These are phyloP conservation scores for Peribatodes rhomboidaria DNA, from an alignment of 2,888 invertebrate species.

Conservation along the genomic window DNA sequence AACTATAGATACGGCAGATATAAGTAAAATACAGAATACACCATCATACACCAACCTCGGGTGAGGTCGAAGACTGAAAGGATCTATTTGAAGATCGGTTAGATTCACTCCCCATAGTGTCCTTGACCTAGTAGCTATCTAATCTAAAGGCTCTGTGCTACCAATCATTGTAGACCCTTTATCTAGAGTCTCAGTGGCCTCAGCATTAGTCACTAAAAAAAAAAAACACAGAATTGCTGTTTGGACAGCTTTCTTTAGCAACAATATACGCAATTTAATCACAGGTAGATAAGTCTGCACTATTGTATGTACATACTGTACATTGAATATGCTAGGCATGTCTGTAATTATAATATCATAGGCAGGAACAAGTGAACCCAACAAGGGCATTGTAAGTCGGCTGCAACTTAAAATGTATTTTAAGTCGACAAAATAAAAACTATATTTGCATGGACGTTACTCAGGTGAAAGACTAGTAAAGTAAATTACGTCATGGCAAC, in stretches of 20 bases:
- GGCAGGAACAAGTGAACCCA: slow-evolving; percentile 8
- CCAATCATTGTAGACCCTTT: no score
- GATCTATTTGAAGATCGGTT: no score
- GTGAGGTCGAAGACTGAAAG: no score
- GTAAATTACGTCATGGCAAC: slow-evolving; percentile 3
- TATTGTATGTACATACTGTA: background rate
- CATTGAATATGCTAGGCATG: slow-evolving; percentile 3
- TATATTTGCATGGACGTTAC: background rate
- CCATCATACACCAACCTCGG: no score
- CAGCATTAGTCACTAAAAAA: no score
- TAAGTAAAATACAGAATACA: no score
- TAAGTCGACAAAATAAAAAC: background rate
- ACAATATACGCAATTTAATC: background rate
- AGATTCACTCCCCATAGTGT: no score
- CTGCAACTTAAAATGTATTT: background rate
- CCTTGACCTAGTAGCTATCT: no score
- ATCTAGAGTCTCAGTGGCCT: no score
- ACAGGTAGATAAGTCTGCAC: background rate
- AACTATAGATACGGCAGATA: no score
- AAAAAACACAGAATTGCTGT: background rate
- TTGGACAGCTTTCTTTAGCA: slow-evolving; percentile 7
- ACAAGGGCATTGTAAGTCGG: slow-evolving; percentile 5
- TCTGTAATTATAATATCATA: slow-evolving; percentile 2
- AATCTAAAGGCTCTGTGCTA: no score
- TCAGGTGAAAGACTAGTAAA: slow-evolving; percentile 8